These are phyloP conservation scores for Rousettus madagascariensis DNA, from an alignment of 2,797 vertebrate species.

Conservation along the genomic window DNA sequence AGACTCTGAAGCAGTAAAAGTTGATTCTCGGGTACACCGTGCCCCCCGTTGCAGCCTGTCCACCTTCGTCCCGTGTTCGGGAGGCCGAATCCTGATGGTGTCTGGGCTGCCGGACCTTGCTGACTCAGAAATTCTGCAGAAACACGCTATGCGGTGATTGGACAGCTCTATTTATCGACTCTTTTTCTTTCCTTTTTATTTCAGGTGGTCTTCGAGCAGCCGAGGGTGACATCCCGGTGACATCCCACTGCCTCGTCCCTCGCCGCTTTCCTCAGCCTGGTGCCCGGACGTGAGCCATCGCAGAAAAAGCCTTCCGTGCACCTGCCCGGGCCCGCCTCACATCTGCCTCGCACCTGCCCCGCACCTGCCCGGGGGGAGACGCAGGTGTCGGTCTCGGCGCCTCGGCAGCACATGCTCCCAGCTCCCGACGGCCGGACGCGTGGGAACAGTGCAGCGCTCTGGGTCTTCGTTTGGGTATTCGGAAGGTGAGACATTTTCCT, in stretches of 20 bases:
- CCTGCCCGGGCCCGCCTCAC: not conserved
- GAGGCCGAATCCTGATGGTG: not conserved
- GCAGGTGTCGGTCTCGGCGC: too few relatives aligned
- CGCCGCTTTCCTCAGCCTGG: not conserved
- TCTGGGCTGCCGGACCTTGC: not conserved
- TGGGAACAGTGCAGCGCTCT: not conserved
- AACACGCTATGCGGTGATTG: not conserved
- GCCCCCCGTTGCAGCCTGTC: not conserved
- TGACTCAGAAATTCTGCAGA: not conserved
- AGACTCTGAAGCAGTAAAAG: not conserved
- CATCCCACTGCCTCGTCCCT: not conserved
- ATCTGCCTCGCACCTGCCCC: not conserved
- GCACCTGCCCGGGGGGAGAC: too few relatives aligned
- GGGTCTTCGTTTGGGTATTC: not conserved
- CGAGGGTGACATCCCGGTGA: not conserved
- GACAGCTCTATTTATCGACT: not conserved
- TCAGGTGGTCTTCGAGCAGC: not conserved
- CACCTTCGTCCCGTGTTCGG: not conserved
- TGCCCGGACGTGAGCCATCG: not conserved
- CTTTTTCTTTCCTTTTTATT: not conserved
- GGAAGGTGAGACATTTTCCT: not conserved
- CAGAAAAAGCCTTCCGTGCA: not conserved
- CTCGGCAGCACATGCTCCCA: too few relatives aligned
- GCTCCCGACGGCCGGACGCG: not conserved
- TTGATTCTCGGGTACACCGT: not conserved